Percentiles rank a stretch among this genome's conserved stretches.
phyloP scores from a whole-genome alignment of 2,888 invertebrate species.

The Drosophila ochracea region DNA sequence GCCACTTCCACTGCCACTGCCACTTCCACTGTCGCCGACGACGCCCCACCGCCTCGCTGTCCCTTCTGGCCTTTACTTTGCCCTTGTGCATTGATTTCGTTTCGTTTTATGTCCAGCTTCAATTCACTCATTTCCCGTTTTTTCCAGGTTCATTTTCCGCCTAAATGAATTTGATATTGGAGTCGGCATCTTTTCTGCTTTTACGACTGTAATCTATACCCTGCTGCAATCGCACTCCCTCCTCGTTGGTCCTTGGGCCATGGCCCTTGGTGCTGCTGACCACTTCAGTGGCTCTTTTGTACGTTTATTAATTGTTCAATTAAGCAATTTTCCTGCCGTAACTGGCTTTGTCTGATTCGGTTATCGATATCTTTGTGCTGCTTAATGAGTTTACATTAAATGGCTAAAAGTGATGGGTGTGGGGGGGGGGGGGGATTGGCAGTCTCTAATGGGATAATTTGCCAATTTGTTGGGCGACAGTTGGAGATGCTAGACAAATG shows the following conservation, averaged over 20 bases:
- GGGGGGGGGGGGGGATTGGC: neutral
- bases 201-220: constrained; percentile 62
- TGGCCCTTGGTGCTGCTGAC: constrained; percentile 25
- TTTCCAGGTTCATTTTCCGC: constrained; percentile 61
- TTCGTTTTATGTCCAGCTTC: constrained; percentile 20
- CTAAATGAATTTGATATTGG: constrained; percentile 75
- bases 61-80: constrained; percentile 12
- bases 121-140: constrained; percentile 25
- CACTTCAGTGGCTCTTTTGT: constrained; percentile 63
- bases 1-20: neutral
- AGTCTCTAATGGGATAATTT: constrained; percentile 38
- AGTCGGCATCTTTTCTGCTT: constrained; percentile 39
- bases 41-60: constrained; percentile 8
- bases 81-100: constrained; percentile 21
- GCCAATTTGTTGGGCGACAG: constrained; percentile 33
- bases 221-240: neutral
- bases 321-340: constrained; percentile 67
- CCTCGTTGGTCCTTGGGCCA: neutral
- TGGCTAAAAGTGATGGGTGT: constrained; percentile 15
- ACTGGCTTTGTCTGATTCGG: constrained; percentile 51
- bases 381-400: constrained; percentile 56
- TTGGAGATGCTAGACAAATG: neutral
- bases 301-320: constrained; percentile 76
- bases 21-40: neutral
- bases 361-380: constrained; percentile 47